Base-by-base conservation (phyloP, 1,140 invertebrate genomes). In the Pseudobourletiella spinata region DNA sequence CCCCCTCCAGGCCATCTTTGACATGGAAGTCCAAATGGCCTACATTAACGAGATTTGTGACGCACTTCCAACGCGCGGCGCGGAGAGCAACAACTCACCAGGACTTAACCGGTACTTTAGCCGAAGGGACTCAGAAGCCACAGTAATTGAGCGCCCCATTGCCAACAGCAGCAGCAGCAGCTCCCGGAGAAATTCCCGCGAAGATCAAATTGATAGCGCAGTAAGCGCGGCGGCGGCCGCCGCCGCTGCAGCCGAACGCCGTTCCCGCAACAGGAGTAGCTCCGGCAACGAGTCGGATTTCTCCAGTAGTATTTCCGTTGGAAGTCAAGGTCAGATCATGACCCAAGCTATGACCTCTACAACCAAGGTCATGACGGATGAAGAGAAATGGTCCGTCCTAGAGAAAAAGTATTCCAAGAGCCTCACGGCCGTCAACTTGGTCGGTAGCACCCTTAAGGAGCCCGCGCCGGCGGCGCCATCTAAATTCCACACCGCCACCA, bases 331-430 rank as follows among this genome's bases (percentile, higher is more conserved):
- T 56, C 52, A 55, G 22, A 55, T 28, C 25, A 15, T 8, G 18
- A 6, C 3, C 39, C 16, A 30, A 18, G 22, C 11, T 43, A 55
- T 3, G 15, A 64, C 42, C 14, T 16, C 32, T 32, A 15, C 25
- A 28, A 18, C 48, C 48, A 26, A 8, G 28, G 22, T 6, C 15
- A 16, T 28, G 6, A 51, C 22, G 25, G 22, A 26, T 51, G 55
- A 57, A 26, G 71, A 72, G 15, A 60, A 68, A 22, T 72, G 71
- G 71, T 64, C 61, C 4, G 28, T 70, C 6, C 57, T 72, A 35
- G 69, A 70, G 43, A 68, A 70, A 55, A 72, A 72, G 51, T 72
- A 72, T 62, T 70, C 68, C 11, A 65, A 61, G 29, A 68, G 66
- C 35, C 59, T 66, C 54, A 65, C 63, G 18, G 51, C 66, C 11